A percentile compares a stretch with the other conserved stretches of the same genome.
Evolutionary conservation across 1,140 invertebrate species (phyloP).

Genomic region (Danaus plexippus): DNA sequence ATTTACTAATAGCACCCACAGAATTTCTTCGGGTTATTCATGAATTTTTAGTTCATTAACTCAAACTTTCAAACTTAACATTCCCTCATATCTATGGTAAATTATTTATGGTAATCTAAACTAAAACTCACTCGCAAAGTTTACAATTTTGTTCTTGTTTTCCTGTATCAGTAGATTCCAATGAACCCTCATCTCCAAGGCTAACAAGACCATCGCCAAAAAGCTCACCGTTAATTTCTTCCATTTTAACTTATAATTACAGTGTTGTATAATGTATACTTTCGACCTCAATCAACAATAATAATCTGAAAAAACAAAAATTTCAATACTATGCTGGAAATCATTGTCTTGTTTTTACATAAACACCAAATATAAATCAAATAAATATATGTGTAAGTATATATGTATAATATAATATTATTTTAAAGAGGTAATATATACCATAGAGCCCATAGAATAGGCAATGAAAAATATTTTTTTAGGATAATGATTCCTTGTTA

Average conservation of each 20-base stretch:
- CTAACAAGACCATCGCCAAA: conserved; percentile 67
- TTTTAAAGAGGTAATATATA: too few relatives aligned
- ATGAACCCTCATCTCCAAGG: conserved; percentile 67
- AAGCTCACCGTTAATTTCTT: conserved; percentile 70
- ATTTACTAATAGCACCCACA: too few relatives aligned
- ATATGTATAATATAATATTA: too few relatives aligned
- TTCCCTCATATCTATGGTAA: too few relatives aligned
- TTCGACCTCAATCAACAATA: conserved; percentile 54
- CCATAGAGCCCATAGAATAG: too few relatives aligned
- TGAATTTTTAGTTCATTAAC: too few relatives aligned
- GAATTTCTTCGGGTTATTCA: too few relatives aligned
- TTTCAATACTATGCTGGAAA: neutral
- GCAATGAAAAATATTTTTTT: too few relatives aligned
- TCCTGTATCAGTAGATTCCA: conserved; percentile 65
- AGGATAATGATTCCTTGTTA: too few relatives aligned
- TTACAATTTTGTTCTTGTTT: conserved; percentile 71
- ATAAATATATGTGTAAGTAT: too few relatives aligned
- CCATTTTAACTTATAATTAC: conserved; percentile 69
- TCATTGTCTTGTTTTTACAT: neutral
- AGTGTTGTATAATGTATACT: conserved; percentile 60
- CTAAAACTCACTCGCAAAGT: conserved; percentile 69
- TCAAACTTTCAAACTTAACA: too few relatives aligned
- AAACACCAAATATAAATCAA: neutral
- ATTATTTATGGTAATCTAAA: neutral
- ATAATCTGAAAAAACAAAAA: conserved; percentile 47